Evolutionary conservation across 1,140 invertebrate species (phyloP).

Genomic region (Choristoneura fumiferana): DNA sequence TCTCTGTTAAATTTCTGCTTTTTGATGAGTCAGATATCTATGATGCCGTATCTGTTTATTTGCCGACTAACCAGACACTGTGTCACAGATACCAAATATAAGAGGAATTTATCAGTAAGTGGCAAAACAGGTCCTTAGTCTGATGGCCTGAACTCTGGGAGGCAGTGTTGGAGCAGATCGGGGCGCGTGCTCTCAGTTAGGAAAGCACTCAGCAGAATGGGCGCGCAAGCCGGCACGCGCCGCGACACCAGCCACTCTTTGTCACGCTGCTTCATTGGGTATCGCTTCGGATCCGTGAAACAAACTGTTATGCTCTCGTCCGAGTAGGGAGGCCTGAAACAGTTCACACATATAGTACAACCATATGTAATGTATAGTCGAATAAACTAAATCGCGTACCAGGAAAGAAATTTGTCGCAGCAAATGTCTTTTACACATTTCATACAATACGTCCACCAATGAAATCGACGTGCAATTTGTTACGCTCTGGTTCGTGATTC

Average conservation of each 20-base stretch:
- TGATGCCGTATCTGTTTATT: too few relatives aligned
- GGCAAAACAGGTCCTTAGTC: too few relatives aligned
- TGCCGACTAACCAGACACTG: too few relatives aligned
- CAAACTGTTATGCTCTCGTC: constrained; percentile 58
- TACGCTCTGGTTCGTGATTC: constrained; percentile 19
- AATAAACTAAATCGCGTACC: not conserved
- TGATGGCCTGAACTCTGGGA: constrained; percentile 51
- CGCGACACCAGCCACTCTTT: constrained; percentile 48
- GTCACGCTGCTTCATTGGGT: constrained; percentile 51
- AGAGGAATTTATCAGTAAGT: too few relatives aligned
- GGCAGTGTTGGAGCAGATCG: constrained; percentile 45
- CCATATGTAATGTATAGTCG: too few relatives aligned
- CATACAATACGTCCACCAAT: not conserved
- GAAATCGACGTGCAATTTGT: not conserved
- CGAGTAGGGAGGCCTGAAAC: constrained; percentile 62
- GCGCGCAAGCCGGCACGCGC: constrained; percentile 59
- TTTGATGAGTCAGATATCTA: too few relatives aligned
- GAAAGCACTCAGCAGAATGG: constrained; percentile 56
- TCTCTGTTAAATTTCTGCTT: too few relatives aligned
- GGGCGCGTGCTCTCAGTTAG: constrained; percentile 63
- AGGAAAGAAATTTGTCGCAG: not conserved
- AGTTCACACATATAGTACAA: not conserved
- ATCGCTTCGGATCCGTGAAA: constrained; percentile 62
- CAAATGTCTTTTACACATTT: too few relatives aligned
- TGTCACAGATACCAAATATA: too few relatives aligned